Percentiles rank a stretch among this genome's conserved stretches.
Evolutionary conservation across 2,888 invertebrate species (phyloP).

Genomic region (Carpatolechia fugitivella): DNA sequence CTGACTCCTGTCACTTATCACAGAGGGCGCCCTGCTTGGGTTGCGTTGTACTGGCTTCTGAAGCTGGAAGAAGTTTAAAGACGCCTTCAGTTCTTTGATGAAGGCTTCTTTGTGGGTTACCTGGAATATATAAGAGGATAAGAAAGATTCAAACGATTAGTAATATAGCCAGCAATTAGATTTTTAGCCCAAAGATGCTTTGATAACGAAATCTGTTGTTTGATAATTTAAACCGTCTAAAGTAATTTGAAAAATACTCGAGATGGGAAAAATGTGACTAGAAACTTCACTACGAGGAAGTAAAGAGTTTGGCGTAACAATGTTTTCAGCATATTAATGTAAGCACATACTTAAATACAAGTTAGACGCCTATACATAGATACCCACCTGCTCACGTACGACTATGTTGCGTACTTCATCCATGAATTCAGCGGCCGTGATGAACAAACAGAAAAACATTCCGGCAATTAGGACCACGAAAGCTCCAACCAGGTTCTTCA

Average conservation of each 20-base stretch:
- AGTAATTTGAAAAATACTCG: no score
- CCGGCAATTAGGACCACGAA: conserved; percentile 65
- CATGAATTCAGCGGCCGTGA: conserved; percentile 65
- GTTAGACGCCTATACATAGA: no score
- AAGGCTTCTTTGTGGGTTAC: conserved; percentile 76
- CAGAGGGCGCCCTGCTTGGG: conserved; percentile 61
- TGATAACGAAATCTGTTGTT: no score
- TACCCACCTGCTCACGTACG: conserved; percentile 56
- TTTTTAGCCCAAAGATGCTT: no score
- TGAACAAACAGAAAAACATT: conserved; percentile 51
- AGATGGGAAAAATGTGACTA: no score
- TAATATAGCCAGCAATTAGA: no score
- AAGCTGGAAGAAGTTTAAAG: conserved; percentile 63
- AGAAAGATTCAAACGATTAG: no score
- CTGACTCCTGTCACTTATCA: conserved; percentile 34
- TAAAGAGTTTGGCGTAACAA: no score
- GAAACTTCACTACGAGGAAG: no score
- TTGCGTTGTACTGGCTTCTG: conserved; percentile 67
- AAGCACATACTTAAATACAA: no score
- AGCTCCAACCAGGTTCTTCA: conserved; percentile 60
- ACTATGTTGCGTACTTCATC: conserved; percentile 72
- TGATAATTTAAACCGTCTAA: no score
- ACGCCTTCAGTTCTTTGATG: conserved; percentile 70
- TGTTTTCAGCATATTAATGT: no score
- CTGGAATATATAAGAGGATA: conserved; percentile 51